Evolutionary conservation across 1,140 invertebrate species (phyloP), one percentile per base, ranked within the genome.

Genomic region (Drosophila parabipectinata): DNA sequence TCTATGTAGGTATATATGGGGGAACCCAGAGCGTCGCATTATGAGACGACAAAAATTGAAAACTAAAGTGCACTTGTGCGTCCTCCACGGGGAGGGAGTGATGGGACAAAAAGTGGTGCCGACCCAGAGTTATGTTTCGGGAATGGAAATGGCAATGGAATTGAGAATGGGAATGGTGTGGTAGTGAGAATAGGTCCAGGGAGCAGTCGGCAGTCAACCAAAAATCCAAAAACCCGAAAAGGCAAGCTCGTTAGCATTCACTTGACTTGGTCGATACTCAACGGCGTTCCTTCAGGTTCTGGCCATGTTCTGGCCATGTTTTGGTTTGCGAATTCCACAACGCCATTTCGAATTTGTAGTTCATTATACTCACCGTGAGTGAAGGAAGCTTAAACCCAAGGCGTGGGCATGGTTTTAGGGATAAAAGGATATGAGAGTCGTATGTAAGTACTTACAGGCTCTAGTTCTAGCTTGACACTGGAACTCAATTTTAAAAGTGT

Each of bases 41-140:
- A 82, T 82, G 79, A 82, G 74, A 82, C 68, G 79, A 82, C 79
- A 82, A 82, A 82, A 82, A 82, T 82, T 82, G 79, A 82, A 82
- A 82, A 82, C 79, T 77, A 77, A 82, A 82, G 79, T 82, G 79
- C 79, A 82, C 79, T 82, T 82, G 79, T 74, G 79, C 59, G 79
- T 55, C 73, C 52, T 77, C 59, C 62, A 48, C 51, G 44, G 67
- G 52, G 67, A 69, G 28, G 18, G 37, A 48, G 24, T 9, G 61
- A 72, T 30, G 52, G 12, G 47, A 6, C 37, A 37, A 14, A 30
- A 15, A 24, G 15, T 30, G 59, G n/a, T 18, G 41, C n/a, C 10
- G 66, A 21, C 15, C 18, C 9, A 47, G 44, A 21, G 53, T 69
- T 14, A 50, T 21, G 62, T 51, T 63, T 41, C 53, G 64, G 73